These are phyloP conservation scores for Scomber scombrus DNA, from an alignment of 2,113 vertebrate species.

Conservation along the genomic window DNA sequence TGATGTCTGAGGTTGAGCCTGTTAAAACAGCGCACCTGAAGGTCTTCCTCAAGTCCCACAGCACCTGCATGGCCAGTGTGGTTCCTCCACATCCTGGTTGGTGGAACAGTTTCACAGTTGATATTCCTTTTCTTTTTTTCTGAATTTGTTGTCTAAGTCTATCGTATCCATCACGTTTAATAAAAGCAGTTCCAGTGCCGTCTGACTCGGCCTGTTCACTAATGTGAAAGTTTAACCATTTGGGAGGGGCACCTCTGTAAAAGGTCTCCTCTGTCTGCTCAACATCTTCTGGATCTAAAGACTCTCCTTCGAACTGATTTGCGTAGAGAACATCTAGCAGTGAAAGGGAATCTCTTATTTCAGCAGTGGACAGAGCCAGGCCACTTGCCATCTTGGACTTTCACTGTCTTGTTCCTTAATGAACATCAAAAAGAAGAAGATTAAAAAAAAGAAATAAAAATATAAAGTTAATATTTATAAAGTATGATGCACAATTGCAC, in stretches of 20 bases:
- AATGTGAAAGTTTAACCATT: no score
- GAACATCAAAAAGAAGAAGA: not conserved
- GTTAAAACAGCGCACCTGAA: conserved; percentile 56
- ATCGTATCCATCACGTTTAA: no score
- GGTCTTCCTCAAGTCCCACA: no score
- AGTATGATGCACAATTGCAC: not conserved
- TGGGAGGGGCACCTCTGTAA: conserved; percentile 63
- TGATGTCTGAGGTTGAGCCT: conserved; percentile 8
- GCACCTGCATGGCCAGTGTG: no score
- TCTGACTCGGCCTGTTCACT: no score
- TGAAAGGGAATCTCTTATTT: no score
- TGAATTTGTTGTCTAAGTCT: no score
- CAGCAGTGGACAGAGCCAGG: not conserved
- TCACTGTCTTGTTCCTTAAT: not conserved
- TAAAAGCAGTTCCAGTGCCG: no score
- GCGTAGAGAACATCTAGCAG: no score
- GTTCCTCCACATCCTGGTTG: no score
- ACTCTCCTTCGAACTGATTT: not conserved
- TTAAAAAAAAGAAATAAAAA: not conserved
- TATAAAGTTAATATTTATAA: not conserved
- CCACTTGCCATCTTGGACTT: conserved; percentile 1
- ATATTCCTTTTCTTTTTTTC: no score
- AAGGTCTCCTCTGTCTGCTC: conserved; percentile 27
- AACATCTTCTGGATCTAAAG: accelerated
- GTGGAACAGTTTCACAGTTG: no score